Evolutionary conservation across 2,113 vertebrate genomes (phyloP).

Genomic region (Gnathonemus echidnorhynchus): DNA sequence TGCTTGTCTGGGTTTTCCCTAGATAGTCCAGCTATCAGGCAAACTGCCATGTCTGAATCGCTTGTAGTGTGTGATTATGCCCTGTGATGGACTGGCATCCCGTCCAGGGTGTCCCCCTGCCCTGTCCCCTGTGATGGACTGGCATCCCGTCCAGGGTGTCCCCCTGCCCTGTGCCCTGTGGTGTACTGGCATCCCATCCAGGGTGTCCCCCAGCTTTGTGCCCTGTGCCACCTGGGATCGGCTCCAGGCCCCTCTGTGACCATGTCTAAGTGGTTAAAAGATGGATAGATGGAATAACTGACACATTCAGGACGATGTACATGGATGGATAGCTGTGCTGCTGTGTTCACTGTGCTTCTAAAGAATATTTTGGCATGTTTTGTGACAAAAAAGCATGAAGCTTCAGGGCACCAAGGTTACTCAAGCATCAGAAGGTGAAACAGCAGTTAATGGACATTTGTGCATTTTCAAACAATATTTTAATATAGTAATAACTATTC

Average conservation of each 20-base stretch:
- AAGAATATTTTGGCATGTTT: background rate
- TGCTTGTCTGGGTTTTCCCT: background rate
- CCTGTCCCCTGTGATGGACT: background rate
- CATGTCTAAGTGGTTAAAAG: background rate
- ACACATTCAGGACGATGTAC: background rate
- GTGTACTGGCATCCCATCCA: background rate
- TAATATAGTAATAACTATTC: too few relatives aligned
- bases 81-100: background rate
- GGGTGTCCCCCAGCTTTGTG: background rate
- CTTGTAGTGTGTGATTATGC: background rate
- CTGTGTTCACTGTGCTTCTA: background rate
- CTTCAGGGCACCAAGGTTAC: background rate
- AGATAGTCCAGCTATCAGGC: background rate
- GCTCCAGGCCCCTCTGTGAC: background rate
- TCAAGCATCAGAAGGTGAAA: background rate
- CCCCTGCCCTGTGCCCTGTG: background rate
- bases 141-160: background rate
- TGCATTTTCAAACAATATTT: background rate
- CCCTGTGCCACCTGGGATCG: background rate
- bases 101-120: background rate
- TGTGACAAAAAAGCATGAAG: background rate
- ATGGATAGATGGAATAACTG: background rate
- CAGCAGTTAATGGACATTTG: background rate
- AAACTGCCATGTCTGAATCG: background rate
- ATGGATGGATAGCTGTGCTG: background rate